phyloP scores from a whole-genome alignment of 2,888 invertebrate genomes.

The Caenorhabditis auriculariae region DNA sequence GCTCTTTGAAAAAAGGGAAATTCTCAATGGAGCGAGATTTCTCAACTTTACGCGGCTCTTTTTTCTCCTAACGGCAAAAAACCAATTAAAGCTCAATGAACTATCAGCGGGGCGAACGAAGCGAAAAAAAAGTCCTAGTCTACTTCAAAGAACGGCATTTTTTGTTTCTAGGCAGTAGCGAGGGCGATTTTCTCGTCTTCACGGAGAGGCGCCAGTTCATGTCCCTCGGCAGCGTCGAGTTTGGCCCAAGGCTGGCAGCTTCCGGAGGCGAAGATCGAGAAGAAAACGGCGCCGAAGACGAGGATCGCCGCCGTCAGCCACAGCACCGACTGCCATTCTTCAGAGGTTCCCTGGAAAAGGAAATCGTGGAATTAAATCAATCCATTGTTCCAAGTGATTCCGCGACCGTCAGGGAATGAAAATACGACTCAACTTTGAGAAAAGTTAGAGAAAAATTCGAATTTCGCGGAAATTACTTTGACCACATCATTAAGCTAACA shows the following conservation, averaged over 20 bases:
- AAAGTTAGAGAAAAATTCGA: no score
- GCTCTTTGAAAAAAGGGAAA: no score
- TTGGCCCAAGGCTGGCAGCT: slow-evolving; percentile 46
- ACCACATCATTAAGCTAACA: no score
- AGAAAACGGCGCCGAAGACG: slow-evolving; percentile 65
- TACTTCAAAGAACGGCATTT: background rate
- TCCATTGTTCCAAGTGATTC: no score
- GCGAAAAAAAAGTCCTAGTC: background rate
- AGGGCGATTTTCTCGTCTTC: slow-evolving; percentile 25
- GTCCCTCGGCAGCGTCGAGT: slow-evolving; percentile 19
- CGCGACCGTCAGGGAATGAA: no score
- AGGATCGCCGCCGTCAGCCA: slow-evolving; percentile 63
- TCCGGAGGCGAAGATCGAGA: slow-evolving; percentile 43
- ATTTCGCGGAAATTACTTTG: no score
- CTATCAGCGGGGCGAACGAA: background rate
- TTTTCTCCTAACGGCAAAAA: no score
- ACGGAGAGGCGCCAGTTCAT: slow-evolving; percentile 31
- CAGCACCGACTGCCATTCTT: slow-evolving; percentile 62
- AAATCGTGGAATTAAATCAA: no score
- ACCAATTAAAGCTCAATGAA: background rate
- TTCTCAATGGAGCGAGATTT: no score
- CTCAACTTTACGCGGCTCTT: no score
- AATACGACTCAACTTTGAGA: no score
- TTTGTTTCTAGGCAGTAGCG: slow-evolving; percentile 9
- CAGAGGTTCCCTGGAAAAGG: slow-evolving; percentile 56